Conservation (phyloP, 2,797 vertebrate species). For the Bufotes viridis region DNA sequence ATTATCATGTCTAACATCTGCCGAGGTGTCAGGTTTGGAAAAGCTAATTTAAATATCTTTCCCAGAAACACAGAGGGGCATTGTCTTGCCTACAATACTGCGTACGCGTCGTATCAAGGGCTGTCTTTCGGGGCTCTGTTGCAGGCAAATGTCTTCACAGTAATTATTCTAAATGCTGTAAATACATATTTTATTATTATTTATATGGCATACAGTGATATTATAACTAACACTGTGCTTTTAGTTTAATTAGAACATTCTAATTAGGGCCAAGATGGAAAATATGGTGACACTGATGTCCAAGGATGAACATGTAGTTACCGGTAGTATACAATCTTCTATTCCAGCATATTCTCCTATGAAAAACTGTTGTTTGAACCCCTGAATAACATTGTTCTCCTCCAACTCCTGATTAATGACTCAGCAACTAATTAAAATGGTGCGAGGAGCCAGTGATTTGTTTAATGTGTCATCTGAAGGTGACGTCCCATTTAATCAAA, state of each 20-base stretch:
- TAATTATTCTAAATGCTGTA: neutral
- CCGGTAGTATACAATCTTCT: slow-evolving; percentile 10
- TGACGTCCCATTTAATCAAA: slow-evolving; percentile 61
- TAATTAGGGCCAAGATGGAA: neutral
- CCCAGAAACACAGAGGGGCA: no score
- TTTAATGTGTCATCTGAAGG: slow-evolving; percentile 64
- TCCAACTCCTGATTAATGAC: slow-evolving; percentile 68
- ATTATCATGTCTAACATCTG: no score
- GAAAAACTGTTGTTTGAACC: slow-evolving; percentile 34
- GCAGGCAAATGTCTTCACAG: no score
- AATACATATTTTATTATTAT: neutral
- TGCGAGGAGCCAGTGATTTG: slow-evolving; percentile 64
- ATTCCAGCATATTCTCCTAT: slow-evolving; percentile 1
- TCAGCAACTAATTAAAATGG: slow-evolving; percentile 67
- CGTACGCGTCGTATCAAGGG: no score
- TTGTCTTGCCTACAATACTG: no score
- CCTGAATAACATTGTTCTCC: slow-evolving; percentile 51
- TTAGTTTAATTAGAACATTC: neutral
- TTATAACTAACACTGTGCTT: neutral
- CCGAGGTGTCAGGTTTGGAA: no score
- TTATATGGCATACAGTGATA: neutral
- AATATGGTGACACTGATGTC: neutral
- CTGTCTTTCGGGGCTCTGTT: no score
- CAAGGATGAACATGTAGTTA: neutral
- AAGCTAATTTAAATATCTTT: no score